phyloP scores from a whole-genome alignment of 2,888 invertebrate species.

The Rotaria socialis region DNA sequence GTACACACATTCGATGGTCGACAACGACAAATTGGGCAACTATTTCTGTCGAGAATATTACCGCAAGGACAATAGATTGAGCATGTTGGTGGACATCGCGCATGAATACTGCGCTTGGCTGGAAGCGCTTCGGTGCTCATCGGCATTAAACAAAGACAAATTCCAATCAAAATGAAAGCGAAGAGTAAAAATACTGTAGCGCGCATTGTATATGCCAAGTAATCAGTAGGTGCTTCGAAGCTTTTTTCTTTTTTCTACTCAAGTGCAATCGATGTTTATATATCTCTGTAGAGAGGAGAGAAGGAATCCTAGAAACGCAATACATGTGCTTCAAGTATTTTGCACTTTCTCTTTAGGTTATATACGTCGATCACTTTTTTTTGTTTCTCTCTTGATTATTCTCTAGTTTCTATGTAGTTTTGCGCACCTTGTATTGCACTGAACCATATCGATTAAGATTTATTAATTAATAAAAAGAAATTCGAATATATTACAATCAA shows the following conservation, averaged over 20 bases:
- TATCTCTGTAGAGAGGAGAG: neutral
- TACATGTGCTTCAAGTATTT: neutral
- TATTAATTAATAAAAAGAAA: too few species aligned
- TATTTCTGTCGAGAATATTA: neutral
- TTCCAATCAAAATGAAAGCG: neutral
- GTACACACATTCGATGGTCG: neutral
- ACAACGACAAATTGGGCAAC: neutral
- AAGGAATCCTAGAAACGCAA: neutral
- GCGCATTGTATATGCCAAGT: neutral
- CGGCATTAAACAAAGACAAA: neutral
- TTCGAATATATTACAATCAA: too few species aligned
- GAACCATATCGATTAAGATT: too few species aligned
- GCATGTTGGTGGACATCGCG: neutral
- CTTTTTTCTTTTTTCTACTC: neutral
- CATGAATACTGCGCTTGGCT: neutral
- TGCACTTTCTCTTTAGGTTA: neutral
- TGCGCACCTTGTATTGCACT: too few species aligned
- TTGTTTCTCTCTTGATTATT: neutral
- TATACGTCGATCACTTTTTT: neutral
- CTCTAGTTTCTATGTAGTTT: neutral
- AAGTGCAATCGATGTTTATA: neutral
- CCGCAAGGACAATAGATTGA: conserved; percentile 4
- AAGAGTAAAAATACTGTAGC: neutral
- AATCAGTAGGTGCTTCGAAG: neutral
- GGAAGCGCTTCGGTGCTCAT: neutral